Evolutionary conservation across 2,797 vertebrate species (phyloP).

Genomic region (Rhinoraja longicauda): DNA sequence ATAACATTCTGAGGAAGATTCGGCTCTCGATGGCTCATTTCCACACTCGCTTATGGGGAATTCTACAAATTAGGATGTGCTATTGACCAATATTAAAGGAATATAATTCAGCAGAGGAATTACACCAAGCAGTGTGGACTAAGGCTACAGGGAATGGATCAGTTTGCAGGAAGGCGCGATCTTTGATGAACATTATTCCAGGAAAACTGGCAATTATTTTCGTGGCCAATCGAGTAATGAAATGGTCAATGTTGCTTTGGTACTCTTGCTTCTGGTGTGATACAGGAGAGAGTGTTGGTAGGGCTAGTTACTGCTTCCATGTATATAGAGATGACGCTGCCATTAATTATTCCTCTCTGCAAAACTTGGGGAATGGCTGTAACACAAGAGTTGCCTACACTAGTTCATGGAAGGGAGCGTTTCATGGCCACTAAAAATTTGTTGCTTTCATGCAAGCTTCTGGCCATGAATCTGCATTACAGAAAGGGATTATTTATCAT

Average conservation of each 20-base stretch:
- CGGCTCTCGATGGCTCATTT: neutral
- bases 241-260: neutral
- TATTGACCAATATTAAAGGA: neutral
- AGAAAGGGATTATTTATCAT: too few relatives aligned
- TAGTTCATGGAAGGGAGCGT: too few relatives aligned
- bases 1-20: constrained; percentile 5
- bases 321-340: neutral
- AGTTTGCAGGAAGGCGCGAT: neutral
- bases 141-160: neutral
- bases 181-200: neutral
- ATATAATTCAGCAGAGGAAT: neutral
- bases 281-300: too few relatives aligned
- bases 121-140: neutral
- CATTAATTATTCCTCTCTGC: neutral
- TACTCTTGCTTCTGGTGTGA: neutral
- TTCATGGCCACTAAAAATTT: too few relatives aligned
- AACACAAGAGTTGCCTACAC: too few relatives aligned
- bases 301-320: neutral
- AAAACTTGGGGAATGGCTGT: too few relatives aligned
- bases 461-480: too few relatives aligned
- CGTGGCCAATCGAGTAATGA: neutral
- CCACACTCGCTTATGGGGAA: neutral
- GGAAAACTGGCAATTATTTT: neutral
- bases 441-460: too few relatives aligned
- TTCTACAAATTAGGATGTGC: neutral